Evolutionary conservation across 2,888 invertebrate genomes (phyloP).

Genomic region (Parnassius smintheus): DNA sequence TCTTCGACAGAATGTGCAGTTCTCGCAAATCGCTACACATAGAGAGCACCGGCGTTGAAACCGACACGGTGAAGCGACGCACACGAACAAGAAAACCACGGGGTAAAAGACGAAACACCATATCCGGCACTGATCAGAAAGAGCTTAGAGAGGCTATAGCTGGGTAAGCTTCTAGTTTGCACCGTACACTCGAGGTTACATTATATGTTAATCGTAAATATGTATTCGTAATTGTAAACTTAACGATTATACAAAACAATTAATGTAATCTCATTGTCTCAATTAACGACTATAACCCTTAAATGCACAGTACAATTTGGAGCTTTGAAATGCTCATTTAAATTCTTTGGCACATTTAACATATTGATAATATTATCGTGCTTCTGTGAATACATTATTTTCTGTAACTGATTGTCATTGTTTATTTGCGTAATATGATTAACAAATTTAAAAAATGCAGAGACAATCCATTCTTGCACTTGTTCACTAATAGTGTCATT

Average conservation of each 20-base stretch:
- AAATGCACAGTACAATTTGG: slow-evolving; percentile 70
- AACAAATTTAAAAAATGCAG: slow-evolving; percentile 47
- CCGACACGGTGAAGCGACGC: slow-evolving; percentile 85
- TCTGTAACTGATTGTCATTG: slow-evolving; percentile 72
- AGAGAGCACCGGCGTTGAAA: slow-evolving; percentile 71
- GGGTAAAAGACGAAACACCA: slow-evolving; percentile 93
- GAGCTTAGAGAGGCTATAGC: slow-evolving; percentile 92
- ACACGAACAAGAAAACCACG: slow-evolving; percentile 88
- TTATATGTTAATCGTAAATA: slow-evolving; percentile 41
- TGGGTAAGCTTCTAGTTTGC: slow-evolving; percentile 86
- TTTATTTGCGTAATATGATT: slow-evolving; percentile 42
- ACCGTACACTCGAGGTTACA: slow-evolving; percentile 67
- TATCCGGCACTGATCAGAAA: slow-evolving; percentile 94
- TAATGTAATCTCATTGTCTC: slow-evolving; percentile 67
- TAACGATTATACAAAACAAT: slow-evolving; percentile 37
- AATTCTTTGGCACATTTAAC: slow-evolving; percentile 72
- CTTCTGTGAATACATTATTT: slow-evolving; percentile 73
- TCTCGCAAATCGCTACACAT: slow-evolving; percentile 90
- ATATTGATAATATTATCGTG: slow-evolving; percentile 69
- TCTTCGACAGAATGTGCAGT: slow-evolving; percentile 94
- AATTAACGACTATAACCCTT: slow-evolving; percentile 63
- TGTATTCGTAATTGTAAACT: slow-evolving; percentile 33
- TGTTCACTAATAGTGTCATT: slow-evolving; percentile 77
- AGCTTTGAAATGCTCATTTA: slow-evolving; percentile 61
- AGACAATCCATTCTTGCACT: slow-evolving; percentile 72